Evolutionary conservation across 2,888 invertebrate species (phyloP).

Genomic region (Heliconius erato): DNA sequence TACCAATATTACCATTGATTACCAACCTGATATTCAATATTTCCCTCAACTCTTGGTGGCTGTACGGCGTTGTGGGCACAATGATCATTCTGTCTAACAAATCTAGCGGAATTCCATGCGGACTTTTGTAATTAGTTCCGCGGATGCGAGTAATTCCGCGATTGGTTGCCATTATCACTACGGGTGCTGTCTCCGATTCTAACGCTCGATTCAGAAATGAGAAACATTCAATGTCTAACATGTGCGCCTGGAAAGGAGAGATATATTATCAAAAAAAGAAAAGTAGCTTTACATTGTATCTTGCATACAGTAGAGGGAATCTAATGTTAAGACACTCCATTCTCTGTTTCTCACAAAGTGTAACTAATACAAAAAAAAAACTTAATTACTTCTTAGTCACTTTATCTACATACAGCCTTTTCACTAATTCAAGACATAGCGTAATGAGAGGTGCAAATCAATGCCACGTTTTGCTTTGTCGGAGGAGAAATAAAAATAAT

Average conservation of each 20-base stretch:
- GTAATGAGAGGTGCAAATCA: too few species aligned
- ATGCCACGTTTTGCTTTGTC: too few species aligned
- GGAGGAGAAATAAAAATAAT: too few species aligned
- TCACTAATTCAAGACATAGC: too few species aligned
- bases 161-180: slow-evolving; percentile 99
- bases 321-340: not conserved
- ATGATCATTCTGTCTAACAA: slow-evolving; percentile 98
- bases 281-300: not conserved
- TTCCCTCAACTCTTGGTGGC: slow-evolving; percentile 94
- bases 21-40: slow-evolving; percentile 93
- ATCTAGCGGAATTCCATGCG: slow-evolving; percentile 99
- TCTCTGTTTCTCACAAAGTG: not conserved
- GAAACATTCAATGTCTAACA: slow-evolving; percentile 99
- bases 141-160: slow-evolving; percentile 97
- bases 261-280: not conserved
- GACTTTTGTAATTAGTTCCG: slow-evolving; percentile 96
- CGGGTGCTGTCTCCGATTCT: slow-evolving; percentile 98
- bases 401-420: too few species aligned
- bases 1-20: not conserved
- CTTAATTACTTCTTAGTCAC: too few species aligned
- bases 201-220: slow-evolving; percentile 98
- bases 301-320: not conserved
- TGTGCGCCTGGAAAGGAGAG: slow-evolving; percentile 89
- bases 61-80: slow-evolving; percentile 95
- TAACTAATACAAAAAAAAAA: too few species aligned